phyloP scores from a whole-genome alignment of 2,888 invertebrate genomes.

The Drosophila yooni region DNA sequence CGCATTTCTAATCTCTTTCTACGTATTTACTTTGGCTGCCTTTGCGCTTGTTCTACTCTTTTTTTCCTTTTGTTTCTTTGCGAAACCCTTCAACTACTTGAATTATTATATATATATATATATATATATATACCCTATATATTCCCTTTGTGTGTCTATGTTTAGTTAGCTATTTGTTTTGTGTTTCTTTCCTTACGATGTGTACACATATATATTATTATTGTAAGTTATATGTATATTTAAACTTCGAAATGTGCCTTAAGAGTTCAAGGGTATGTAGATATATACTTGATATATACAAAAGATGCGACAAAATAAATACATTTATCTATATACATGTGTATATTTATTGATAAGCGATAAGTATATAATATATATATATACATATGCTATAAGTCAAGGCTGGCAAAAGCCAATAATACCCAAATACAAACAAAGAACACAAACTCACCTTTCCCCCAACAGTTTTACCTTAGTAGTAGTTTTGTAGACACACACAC shows the following conservation, averaged over 20 bases:
- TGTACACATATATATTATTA: conserved; percentile 43
- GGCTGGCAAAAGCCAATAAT: conserved; percentile 31
- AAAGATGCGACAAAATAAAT: conserved; percentile 37
- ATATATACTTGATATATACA: conserved; percentile 35
- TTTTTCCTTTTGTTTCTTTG: not conserved
- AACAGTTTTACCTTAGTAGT: conserved; percentile 72
- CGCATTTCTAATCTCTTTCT: conserved; percentile 30
- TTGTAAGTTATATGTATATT: conserved; percentile 52
- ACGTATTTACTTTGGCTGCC: conserved; percentile 53
- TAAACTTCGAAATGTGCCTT: conserved; percentile 77
- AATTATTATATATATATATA: not conserved
- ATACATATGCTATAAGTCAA: conserved; percentile 45
- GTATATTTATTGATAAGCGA: conserved; percentile 50
- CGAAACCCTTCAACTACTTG: conserved; percentile 28
- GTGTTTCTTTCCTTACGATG: conserved; percentile 21
- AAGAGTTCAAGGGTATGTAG: conserved; percentile 63
- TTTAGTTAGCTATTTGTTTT: conserved; percentile 24
- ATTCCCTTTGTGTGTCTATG: conserved; percentile 26
- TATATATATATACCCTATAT: not conserved
- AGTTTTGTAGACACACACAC: conserved; percentile 70
- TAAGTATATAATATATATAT: conserved; percentile 36
- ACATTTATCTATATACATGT: conserved; percentile 33
- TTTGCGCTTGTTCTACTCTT: conserved; percentile 45
- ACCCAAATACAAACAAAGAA: conserved; percentile 31
- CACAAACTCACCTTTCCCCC: conserved; percentile 16